Conservation (phyloP, 1,140 invertebrate genomes). For the Probaryconus sp. region DNA sequence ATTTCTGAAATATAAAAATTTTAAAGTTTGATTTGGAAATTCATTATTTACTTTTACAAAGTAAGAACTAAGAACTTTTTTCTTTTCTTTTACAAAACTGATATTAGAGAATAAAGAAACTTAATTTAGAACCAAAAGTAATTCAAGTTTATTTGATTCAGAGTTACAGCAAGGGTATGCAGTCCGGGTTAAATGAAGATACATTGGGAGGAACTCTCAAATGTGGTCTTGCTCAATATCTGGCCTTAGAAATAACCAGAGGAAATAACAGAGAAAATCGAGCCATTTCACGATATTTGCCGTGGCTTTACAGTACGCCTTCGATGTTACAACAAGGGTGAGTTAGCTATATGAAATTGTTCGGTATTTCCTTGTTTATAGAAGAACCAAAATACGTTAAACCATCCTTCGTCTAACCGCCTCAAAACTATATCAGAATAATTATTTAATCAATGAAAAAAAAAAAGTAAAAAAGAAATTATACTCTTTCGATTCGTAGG, state of each 20-base stretch:
- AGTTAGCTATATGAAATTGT: constrained; percentile 56
- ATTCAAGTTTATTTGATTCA: constrained; percentile 73
- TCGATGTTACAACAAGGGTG: constrained; percentile 92
- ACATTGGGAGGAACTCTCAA: constrained; percentile 96
- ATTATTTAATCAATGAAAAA: no score
- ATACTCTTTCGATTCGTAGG: no score
- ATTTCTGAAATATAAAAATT: background rate
- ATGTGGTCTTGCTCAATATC: constrained; percentile 95
- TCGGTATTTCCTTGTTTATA: background rate
- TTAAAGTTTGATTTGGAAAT: background rate
- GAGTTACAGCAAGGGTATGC: constrained; percentile 88
- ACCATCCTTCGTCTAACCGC: constrained; percentile 3
- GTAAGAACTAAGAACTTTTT: no score
- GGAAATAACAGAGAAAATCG: constrained; percentile 91
- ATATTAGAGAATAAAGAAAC: no score
- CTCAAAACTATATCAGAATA: no score
- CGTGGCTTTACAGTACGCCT: constrained; percentile 94
- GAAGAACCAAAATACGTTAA: constrained; percentile 14
- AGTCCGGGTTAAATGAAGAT: constrained; percentile 93
- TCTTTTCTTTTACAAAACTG: no score
- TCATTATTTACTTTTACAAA: constrained; percentile 1
- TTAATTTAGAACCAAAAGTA: no score
- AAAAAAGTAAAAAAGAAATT: no score
- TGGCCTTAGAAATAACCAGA: constrained; percentile 94
- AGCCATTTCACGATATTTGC: constrained; percentile 90